Conservation (phyloP, 2,888 invertebrate genomes). For the Phania funesta region DNA sequence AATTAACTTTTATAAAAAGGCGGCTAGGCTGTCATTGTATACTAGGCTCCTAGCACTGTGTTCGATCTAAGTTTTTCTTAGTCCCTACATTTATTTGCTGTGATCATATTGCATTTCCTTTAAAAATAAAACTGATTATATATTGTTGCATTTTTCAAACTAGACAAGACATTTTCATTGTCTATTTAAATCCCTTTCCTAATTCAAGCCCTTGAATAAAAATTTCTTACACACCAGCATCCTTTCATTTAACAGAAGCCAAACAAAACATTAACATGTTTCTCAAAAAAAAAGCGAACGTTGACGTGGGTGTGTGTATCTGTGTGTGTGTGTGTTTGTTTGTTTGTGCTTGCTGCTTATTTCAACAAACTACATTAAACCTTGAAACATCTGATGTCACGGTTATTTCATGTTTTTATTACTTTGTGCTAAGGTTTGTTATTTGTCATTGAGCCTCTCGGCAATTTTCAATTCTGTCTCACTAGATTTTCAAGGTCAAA, state of each 20-base stretch:
- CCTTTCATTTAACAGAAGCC: constrained; percentile 13
- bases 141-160: too few relatives aligned
- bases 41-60: too few relatives aligned
- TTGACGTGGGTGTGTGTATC: background rate
- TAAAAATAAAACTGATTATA: too few relatives aligned
- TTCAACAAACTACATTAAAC: constrained; percentile 34
- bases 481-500: constrained; percentile 51
- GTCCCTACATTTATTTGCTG: too few relatives aligned
- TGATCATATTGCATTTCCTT: too few relatives aligned
- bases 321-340: background rate
- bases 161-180: background rate
- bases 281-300: background rate
- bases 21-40: too few relatives aligned
- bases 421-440: constrained; percentile 1
- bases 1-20: too few relatives aligned
- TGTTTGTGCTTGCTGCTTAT: too few relatives aligned
- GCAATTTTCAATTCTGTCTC: constrained; percentile 25
- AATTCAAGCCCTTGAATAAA: constrained; percentile 32
- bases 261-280: constrained; percentile 10
- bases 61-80: too few relatives aligned
- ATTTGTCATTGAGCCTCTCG: constrained; percentile 30
- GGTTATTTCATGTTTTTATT: constrained; percentile 32
- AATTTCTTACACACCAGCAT: constrained; percentile 53
- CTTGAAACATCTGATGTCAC: constrained; percentile 55
- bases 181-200: background rate